Base-by-base conservation (phyloP, 2,888 invertebrate species). In the Geotrupes spiniger region DNA sequence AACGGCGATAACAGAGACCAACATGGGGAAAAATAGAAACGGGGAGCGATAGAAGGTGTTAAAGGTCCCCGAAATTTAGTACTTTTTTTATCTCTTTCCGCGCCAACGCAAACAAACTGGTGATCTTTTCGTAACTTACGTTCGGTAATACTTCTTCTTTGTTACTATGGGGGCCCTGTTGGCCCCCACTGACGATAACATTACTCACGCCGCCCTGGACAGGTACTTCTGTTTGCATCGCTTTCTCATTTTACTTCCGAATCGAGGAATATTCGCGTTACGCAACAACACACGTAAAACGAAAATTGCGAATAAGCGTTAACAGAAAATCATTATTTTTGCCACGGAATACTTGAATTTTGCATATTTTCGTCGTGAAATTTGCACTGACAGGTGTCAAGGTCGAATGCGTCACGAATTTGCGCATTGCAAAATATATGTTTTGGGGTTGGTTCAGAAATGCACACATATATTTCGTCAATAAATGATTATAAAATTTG, bases 201-300 rank as follows among this genome's bases (percentile, higher is more conserved):
- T 38, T 38, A 8, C 37, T 16, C 17, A 28, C 29, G 36, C 38
- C 36, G 38, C 29, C 44, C 29, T 44, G 27, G 21, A 21, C 3
- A 36, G 29, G 21, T 29, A 38, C 17, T 27, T 44, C 44, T 36
- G 36, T 44, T 44, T 44, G 44, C 44, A 44, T 44, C 38, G 37
- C 36, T 44, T 44, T n/a, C 17, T 38, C 44, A 44, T 44, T 37
- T 38, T 44, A 44, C 21, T 36, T n/a, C 28, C 26, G 15, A 26
- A 31, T 36, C 14, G 9, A 14, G 11, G 14, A 36, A 36, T 2
- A 4, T 9, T 14, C n/a, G 14, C 14, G 14, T 15, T 14, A 36
- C 14, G 14, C 16, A 16, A 1, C 16, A 14, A 14, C 11, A 16
- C n/a, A 36, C 16, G 16, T 36, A n/a, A n/a, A n/a, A n/a, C n/a